Conservation (phyloP, 2,797 vertebrate species). For the Coracias cyanogaster region DNA sequence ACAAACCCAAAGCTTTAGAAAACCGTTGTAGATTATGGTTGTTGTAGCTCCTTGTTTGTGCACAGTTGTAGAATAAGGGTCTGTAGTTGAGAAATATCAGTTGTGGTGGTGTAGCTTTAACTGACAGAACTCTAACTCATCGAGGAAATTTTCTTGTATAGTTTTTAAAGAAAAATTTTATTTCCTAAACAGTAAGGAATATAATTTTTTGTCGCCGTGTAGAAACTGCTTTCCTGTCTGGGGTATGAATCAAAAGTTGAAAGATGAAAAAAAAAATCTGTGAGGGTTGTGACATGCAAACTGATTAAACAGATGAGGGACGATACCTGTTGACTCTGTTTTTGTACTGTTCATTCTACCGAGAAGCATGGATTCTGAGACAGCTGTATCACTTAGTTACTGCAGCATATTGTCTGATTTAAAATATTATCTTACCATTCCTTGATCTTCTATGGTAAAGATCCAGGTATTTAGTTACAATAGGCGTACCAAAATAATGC, state of each 20-base stretch:
- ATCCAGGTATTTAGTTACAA: not conserved
- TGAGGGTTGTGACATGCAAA: not conserved
- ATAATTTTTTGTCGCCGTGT: not conserved
- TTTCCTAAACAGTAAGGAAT: not conserved
- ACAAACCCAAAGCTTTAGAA: not conserved
- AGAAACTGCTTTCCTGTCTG: not conserved
- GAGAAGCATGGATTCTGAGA: not conserved
- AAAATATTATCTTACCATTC: not conserved
- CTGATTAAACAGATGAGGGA: not conserved
- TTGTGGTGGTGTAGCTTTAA: not conserved
- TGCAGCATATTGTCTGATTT: not conserved
- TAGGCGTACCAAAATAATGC: not conserved
- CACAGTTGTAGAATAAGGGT: not conserved
- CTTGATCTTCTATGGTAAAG: not conserved
- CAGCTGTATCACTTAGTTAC: not conserved
- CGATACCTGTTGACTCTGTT: not conserved
- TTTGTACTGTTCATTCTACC: not conserved
- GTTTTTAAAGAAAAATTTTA: not conserved
- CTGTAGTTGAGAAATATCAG: not conserved
- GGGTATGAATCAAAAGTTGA: not conserved
- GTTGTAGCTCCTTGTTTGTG: not conserved
- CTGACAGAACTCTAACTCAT: not conserved
- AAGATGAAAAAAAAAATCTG: not conserved
- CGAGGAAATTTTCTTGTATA: not conserved
- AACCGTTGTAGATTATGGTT: not conserved